A percentile compares a stretch with the other conserved stretches of the same genome.
These are phyloP conservation scores for Mionectes macconnelli DNA, from an alignment of 2,113 vertebrate species.

Conservation along the genomic window DNA sequence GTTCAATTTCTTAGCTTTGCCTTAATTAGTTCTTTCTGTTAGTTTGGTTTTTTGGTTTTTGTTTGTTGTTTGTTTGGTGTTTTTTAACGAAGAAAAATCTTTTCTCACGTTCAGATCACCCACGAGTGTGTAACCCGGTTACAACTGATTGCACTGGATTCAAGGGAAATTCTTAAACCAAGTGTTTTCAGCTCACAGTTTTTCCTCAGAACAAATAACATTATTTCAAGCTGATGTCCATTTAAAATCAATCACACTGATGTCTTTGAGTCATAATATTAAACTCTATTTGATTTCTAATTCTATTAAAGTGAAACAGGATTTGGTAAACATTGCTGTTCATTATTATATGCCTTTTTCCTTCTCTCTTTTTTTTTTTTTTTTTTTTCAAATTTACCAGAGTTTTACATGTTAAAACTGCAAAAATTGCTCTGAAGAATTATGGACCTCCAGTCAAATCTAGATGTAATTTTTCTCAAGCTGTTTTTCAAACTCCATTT, in stretches of 20 bases:
- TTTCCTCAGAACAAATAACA: neutral
- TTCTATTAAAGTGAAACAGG: neutral
- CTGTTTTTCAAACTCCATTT: neutral
- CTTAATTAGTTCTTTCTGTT: slow-evolving; percentile 65
- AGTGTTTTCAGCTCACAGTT: neutral
- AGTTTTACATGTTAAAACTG: neutral
- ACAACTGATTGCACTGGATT: neutral
- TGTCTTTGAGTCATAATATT: neutral
- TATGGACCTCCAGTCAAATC: neutral
- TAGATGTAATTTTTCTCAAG: neutral
- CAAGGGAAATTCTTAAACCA: neutral
- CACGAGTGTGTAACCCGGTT: neutral
- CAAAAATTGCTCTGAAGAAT: neutral
- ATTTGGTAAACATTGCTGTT: neutral
- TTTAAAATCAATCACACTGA: neutral
- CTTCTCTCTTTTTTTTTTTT: neutral
- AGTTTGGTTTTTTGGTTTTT: neutral
- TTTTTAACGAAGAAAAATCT: neutral
- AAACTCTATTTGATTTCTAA: neutral
- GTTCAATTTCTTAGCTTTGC: slow-evolving; percentile 48
- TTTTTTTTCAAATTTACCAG: neutral
- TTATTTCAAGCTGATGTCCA: too few relatives aligned
- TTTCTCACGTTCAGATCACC: slow-evolving; percentile 23
- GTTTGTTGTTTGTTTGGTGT: neutral
- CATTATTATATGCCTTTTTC: neutral